Percentiles rank a stretch among this genome's conserved stretches.
Conservation (phyloP, 2,797 vertebrate genomes). For the Netta rufina region DNA sequence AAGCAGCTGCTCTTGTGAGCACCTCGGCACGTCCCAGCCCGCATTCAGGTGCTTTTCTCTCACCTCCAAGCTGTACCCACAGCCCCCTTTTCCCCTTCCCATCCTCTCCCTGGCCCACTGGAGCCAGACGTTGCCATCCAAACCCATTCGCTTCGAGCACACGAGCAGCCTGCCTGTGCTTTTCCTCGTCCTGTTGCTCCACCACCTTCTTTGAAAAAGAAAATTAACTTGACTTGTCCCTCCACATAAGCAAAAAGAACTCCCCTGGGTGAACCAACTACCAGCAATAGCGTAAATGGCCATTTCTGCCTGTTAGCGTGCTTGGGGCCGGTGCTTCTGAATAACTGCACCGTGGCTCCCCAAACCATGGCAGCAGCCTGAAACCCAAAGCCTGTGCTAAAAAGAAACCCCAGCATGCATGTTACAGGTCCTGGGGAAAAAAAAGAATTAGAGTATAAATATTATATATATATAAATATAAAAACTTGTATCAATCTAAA, state of each 20-base stretch:
- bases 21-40: fast-evolving
- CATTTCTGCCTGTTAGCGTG: too few species aligned
- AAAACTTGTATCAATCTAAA: too few species aligned
- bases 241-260: neutral
- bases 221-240: neutral
- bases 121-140: neutral
- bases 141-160: fast-evolving
- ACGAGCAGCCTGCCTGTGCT: neutral
- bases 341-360: too few species aligned
- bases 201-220: too few species aligned
- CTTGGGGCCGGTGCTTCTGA: too few species aligned
- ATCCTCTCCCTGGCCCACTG: neutral
- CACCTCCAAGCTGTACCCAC: neutral
- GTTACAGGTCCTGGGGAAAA: fast-evolving
- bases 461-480: too few species aligned
- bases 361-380: too few species aligned
- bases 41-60: neutral
- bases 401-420: fast-evolving
- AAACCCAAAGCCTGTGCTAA: neutral
- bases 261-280: too few species aligned
- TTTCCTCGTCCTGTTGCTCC: neutral
- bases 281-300: too few species aligned
- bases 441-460: too few species aligned
- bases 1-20: neutral
- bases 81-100: neutral